Evolutionary conservation across 64 coral and sea anemone genomes (phyloP).

Genomic region (Montipora foliosa): DNA sequence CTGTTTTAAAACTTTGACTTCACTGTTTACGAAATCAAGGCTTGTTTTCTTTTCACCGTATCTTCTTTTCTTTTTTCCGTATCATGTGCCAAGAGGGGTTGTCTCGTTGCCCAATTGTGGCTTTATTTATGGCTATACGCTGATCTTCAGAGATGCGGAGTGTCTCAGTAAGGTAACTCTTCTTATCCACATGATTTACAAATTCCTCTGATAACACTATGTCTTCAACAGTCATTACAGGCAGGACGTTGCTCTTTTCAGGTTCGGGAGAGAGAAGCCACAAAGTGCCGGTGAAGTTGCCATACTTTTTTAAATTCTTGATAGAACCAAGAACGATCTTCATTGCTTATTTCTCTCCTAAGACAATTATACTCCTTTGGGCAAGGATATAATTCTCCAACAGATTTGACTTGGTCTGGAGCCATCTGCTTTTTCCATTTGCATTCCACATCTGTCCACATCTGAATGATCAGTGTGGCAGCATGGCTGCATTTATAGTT

Average conservation of each 20-base stretch:
- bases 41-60: no score
- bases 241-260: constrained; percentile 21
- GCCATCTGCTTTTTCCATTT: no score
- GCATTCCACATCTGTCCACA: no score
- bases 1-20: no score
- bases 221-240: constrained; percentile 48
- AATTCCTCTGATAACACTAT: constrained; percentile 60
- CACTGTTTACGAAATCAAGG: no score
- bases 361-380: constrained; percentile 62
- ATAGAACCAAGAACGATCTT: constrained; percentile 62
- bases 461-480: no score
- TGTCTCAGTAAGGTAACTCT: constrained; percentile 45
- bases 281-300: constrained; percentile 61
- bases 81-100: constrained; percentile 34
- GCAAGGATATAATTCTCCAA: constrained; percentile 47
- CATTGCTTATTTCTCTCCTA: constrained; percentile 37
- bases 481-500: no score
- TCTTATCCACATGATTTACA: constrained; percentile 47
- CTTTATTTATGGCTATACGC: no score
- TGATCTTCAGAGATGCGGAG: background rate
- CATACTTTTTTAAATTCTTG: constrained; percentile 64
- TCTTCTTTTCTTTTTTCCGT: no score
- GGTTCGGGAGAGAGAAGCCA: constrained; percentile 67
- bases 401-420: background rate
- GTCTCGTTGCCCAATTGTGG: no score